Evolutionary conservation across 2,113 vertebrate genomes (phyloP), one percentile per base, ranked within the genome.

Genomic region (Thalassoma bifasciatum): DNA sequence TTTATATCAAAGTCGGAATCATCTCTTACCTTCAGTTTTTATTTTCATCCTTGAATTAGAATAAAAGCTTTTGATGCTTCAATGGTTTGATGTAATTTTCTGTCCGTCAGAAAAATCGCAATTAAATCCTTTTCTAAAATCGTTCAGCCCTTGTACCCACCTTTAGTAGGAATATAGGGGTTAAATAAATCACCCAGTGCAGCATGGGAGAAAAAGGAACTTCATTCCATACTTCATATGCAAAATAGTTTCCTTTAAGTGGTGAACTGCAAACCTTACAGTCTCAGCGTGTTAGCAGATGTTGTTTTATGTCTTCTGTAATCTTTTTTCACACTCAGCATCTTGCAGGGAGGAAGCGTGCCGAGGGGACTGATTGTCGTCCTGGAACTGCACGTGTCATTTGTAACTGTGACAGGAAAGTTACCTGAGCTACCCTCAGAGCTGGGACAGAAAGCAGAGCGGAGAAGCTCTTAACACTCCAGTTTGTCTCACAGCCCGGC

Each of bases 331-430:
- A 81, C 47, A 73, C 75, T 82, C 84, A 83, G 82, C 81, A 82
- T 60, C 64, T 88, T 79, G 56, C 51, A 58, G 60, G 38, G 37
- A 61, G 63, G 58, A 67, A 37, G 58, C 72, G 14, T 30, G 81
- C 82, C 79, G 86, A 77, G 81, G 82, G 81, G 82, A 77, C 72
- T 66, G 56, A 72, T 62, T 77, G 83, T 86, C 24, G 37, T 71
- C 23, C 68, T 82, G 72, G 72, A 84, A 77, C 75, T 26, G 65
- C 50, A 60, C 36, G 74, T 85, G 82, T 80, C 80, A 86, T 90
- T 88, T 89, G 71, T 84, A 89, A 87, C 67, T 47, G 75, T 82
- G 80, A 88, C 81, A 76, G 85, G 58, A 67, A 75, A 60, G 56
- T 73, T 86, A 83, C 82, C 84, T 81, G 71, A 77, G 69, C 37